Evolutionary conservation across 2,797 vertebrate species (phyloP).

Genomic region (Coregonus suidteri): DNA sequence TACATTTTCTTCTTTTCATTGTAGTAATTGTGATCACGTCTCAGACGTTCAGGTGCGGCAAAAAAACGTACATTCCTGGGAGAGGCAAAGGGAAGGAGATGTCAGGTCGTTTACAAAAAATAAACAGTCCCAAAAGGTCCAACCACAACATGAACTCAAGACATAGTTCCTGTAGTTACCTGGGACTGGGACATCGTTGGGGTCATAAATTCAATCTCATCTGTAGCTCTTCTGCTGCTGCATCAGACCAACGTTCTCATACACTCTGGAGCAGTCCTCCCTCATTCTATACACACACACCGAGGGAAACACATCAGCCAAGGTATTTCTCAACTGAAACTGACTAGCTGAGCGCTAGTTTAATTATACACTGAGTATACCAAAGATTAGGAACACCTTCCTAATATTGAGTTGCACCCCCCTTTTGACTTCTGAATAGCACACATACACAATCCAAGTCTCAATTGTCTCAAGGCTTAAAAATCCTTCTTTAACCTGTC

Average conservation of each 20-base stretch:
- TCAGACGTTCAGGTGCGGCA: constrained; percentile 75
- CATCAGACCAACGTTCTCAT: constrained; percentile 97
- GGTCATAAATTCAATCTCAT: constrained; percentile 78
- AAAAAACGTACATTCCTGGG: constrained; percentile 64
- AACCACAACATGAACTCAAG: not conserved
- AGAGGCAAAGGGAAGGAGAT: not conserved
- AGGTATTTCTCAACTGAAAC: not conserved
- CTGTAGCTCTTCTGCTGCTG: constrained; percentile 98
- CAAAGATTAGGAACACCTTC: too few species aligned
- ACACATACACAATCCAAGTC: too few species aligned
- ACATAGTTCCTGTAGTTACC: constrained; percentile 51
- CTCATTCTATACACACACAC: constrained; percentile 78
- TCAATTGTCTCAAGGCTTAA: too few species aligned
- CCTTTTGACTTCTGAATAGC: too few species aligned
- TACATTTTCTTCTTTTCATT: constrained; percentile 51
- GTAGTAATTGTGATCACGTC: constrained; percentile 65
- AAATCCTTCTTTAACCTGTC: too few species aligned
- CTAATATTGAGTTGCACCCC: too few species aligned
- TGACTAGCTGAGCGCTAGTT: not conserved
- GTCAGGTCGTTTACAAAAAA: too few species aligned
- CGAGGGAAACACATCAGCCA: not conserved
- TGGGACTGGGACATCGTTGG: constrained; percentile 50
- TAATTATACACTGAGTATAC: not conserved
- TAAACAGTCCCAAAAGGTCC: not conserved
- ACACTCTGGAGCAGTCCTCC: constrained; percentile 93